Percentiles rank a stretch among this genome's conserved stretches.
phyloP scores from a whole-genome alignment of 2,888 invertebrate genomes.

The Meloe dianella region DNA sequence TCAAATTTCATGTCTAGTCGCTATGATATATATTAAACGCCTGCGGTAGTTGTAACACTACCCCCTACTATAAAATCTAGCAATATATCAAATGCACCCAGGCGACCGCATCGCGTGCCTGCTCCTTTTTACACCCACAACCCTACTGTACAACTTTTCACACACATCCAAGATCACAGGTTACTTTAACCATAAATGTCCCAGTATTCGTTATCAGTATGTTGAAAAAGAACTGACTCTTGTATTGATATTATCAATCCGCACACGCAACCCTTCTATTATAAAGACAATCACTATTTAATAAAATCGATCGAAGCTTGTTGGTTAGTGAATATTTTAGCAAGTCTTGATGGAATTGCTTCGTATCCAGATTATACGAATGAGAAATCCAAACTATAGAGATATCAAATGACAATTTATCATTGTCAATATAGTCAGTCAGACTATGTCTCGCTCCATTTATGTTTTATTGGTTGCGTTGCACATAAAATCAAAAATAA shows the following conservation, averaged over 20 bases:
- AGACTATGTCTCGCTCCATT: neutral
- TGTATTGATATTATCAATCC: neutral
- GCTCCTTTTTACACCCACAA: constrained; percentile 22
- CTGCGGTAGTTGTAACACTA: constrained; percentile 38
- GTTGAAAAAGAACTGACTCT: neutral
- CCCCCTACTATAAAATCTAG: constrained; percentile 36
- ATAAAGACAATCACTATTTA: neutral
- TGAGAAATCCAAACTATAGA: constrained; percentile 3
- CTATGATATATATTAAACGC: constrained; percentile 42
- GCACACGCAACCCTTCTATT: constrained; percentile 1
- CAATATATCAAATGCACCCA: constrained; percentile 39
- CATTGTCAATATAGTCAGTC: constrained; percentile 17
- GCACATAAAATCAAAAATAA: neutral
- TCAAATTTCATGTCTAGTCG: constrained; percentile 45
- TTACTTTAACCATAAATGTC: constrained; percentile 30
- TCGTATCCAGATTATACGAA: neutral
- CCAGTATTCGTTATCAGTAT: neutral
- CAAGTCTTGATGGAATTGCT: neutral
- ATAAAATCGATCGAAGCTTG: neutral
- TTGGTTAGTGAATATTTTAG: constrained; percentile 5
- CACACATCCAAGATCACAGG: constrained; percentile 23
- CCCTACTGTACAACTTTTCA: constrained; percentile 4
- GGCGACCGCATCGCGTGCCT: constrained; percentile 30
- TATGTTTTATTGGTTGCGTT: constrained; percentile 1
- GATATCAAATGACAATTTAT: constrained; percentile 8